Evolutionary conservation across 1,140 invertebrate genomes (phyloP), one percentile per base, ranked within the genome.

Genomic region (Bombus superbus): DNA sequence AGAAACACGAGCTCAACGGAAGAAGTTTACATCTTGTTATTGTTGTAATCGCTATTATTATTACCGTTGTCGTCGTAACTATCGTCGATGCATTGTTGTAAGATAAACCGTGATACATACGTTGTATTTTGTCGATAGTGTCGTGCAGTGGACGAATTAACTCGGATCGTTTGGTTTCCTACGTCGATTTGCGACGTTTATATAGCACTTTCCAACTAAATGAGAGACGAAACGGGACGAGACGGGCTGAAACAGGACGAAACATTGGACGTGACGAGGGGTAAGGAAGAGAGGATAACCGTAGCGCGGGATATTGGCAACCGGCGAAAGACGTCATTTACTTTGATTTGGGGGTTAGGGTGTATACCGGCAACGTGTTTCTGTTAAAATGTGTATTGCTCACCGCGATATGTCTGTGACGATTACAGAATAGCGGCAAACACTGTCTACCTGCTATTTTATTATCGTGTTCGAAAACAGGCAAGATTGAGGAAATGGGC

Each of bases 121-220:
- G 18, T 3, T 59, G 57, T 82, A 85, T 86, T 76, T 78, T 57
- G 62, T 62, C 71, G 69, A 42, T 44, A 81, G 85, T 88, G 89
- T 91, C 91, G 91, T 92, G 85, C 76, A 89, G 87, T 87, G 78
- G 47, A 81, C 38, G 38, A 66, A n/a, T 53, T 38, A 38, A 73
- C 47, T 38, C 40, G 42, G 18, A 72, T 69, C 53, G 25, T 18
- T 35, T 32, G 57, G 15, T 78, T 72, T 73, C 0, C 22, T n/a
- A 40, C 68, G 35, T 68, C 22, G 44, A 76, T 71, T 83, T 22
- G 8, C 25, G 13, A 4, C 38, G 13, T 57, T 78, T 79, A 13
- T 35, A 44, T 84, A 28, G 22, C 18, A 71, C 44, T 80, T 72
- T 72, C 15, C 8, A 53, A 35, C 15, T 53, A 68, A 32, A 10